A percentile compares a stretch with the other conserved stretches of the same genome.
These are phyloP conservation scores for Phalacrocorax pelagicus DNA, from an alignment of 2,113 vertebrate species.

Conservation along the genomic window DNA sequence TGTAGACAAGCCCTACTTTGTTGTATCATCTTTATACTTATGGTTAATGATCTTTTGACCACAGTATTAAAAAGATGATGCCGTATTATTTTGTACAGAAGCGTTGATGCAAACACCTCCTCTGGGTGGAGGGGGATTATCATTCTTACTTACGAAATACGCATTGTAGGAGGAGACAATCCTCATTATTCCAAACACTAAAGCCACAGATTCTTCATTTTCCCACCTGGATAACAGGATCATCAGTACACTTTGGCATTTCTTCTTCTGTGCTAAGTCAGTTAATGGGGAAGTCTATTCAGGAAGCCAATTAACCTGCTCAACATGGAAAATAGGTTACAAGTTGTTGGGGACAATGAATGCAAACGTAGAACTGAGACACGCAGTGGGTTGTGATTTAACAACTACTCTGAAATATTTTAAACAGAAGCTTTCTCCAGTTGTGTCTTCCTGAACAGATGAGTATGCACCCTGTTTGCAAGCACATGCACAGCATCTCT, in stretches of 20 bases:
- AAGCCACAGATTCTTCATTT: neutral
- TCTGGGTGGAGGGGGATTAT: neutral
- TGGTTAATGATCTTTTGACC: neutral
- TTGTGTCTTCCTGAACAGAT: neutral
- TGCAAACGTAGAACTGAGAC: neutral
- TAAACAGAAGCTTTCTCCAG: neutral
- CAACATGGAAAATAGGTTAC: neutral
- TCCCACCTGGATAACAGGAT: neutral
- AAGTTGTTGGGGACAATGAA: neutral
- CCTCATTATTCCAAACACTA: neutral
- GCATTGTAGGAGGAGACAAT: neutral
- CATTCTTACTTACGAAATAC: neutral
- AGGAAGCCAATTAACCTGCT: neutral
- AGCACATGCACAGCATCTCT: neutral
- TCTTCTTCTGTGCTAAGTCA: neutral
- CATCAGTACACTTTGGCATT: neutral
- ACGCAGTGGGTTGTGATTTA: neutral
- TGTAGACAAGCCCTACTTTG: neutral
- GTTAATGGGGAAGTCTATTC: neutral
- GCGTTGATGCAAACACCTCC: neutral
- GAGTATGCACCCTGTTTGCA: neutral
- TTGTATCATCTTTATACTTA: neutral
- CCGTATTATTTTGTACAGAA: neutral
- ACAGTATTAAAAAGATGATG: neutral
- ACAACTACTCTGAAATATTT: neutral